Evolutionary conservation across 1,140 invertebrate genomes (phyloP).

Genomic region (Drosophila parabipectinata): DNA sequence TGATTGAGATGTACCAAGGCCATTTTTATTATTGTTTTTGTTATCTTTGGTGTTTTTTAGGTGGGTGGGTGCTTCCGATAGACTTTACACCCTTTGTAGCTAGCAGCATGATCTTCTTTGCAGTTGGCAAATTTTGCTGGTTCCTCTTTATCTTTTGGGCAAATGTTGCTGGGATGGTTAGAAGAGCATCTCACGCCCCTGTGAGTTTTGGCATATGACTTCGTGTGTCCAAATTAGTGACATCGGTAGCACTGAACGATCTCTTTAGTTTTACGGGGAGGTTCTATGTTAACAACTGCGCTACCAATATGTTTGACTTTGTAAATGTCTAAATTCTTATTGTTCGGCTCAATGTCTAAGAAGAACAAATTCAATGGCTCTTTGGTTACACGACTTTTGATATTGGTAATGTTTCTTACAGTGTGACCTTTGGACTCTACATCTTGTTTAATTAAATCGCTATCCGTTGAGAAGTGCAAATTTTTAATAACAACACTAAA

Average conservation of each 20-base stretch:
- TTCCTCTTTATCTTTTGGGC: slow-evolving; percentile 27
- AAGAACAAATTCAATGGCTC: too few species aligned
- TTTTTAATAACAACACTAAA: slow-evolving; percentile 47
- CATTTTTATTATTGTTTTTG: too few species aligned
- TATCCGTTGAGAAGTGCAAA: slow-evolving; percentile 46
- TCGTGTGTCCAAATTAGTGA: slow-evolving; percentile 40
- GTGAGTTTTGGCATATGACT: too few species aligned
- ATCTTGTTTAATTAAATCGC: slow-evolving; percentile 2
- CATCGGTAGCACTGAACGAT: slow-evolving; percentile 77
- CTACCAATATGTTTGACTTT: too few species aligned
- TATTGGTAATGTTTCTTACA: neutral
- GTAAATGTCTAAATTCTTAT: too few species aligned
- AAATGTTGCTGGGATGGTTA: slow-evolving; percentile 27
- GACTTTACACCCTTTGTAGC: too few species aligned
- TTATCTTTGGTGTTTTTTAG: too few species aligned
- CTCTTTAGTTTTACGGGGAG: slow-evolving; percentile 42
- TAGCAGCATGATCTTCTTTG: too few species aligned
- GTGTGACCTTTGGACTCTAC: slow-evolving; percentile 49
- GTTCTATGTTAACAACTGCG: too few species aligned
- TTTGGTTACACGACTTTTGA: slow-evolving; percentile 21
- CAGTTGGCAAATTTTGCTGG: slow-evolving; percentile 40
- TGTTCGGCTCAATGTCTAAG: neutral
- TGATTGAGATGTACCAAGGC: too few species aligned
- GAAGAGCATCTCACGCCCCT: too few species aligned
- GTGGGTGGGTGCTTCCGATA: too few species aligned